A percentile compares a stretch with the other conserved stretches of the same genome.
Conservation (phyloP, 2,797 vertebrate species). For the Catostomus latipinnis region DNA sequence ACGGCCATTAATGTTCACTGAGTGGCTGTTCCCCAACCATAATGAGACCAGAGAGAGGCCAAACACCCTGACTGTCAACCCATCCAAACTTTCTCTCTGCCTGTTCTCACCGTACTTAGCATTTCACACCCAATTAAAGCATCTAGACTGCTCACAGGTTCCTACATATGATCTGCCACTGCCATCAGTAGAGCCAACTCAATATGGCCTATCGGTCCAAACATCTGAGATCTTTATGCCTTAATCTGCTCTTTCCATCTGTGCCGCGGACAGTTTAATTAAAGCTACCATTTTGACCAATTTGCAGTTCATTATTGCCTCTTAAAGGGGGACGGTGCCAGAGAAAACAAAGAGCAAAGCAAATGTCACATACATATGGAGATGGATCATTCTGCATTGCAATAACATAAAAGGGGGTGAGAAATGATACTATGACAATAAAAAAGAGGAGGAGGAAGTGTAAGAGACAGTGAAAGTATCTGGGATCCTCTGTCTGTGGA, state of each 20-base stretch:
- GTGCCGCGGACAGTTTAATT: slow-evolving; percentile 73
- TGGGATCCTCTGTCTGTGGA: slow-evolving; percentile 37
- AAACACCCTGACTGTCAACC: slow-evolving; percentile 27
- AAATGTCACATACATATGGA: slow-evolving; percentile 4
- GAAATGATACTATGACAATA: slow-evolving; percentile 21
- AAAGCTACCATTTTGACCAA: slow-evolving; percentile 79
- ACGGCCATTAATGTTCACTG: slow-evolving; percentile 42
- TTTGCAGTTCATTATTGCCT: slow-evolving; percentile 61
- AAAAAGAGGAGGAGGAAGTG: slow-evolving; percentile 45
- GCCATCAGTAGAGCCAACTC: slow-evolving; percentile 31
- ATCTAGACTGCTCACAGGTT: slow-evolving; percentile 49
- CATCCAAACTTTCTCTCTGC: slow-evolving; percentile 14
- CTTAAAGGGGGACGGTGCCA: slow-evolving; percentile 26
- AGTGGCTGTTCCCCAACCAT: slow-evolving; percentile 40
- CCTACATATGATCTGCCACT: slow-evolving; percentile 8
- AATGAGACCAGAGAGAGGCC: slow-evolving; percentile 53
- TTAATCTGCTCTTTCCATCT: slow-evolving; percentile 50
- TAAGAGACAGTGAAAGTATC: slow-evolving; percentile 51
- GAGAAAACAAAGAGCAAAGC: slow-evolving; percentile 34
- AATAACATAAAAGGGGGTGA: slow-evolving; percentile 26
- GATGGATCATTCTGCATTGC: slow-evolving; percentile 6
- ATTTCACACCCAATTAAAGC: slow-evolving; percentile 51
- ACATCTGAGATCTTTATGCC: slow-evolving; percentile 46
- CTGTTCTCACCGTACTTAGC: slow-evolving; percentile 32
- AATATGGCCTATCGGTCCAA: slow-evolving; percentile 30